Conservation (phyloP, 2,113 vertebrate genomes). For the Thermophis baileyi region DNA sequence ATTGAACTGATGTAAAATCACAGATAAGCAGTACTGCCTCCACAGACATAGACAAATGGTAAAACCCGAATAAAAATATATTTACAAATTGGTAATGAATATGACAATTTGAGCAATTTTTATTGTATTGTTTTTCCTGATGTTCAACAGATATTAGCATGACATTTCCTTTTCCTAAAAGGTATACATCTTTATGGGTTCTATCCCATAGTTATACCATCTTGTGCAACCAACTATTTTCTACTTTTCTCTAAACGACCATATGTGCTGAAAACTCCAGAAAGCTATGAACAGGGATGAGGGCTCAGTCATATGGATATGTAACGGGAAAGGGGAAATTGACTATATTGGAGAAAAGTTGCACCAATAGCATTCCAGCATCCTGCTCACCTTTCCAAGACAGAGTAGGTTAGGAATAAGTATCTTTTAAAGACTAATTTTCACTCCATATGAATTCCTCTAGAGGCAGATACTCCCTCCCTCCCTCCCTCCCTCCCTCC, state of each 20-base stretch:
- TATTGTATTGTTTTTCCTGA: not conserved
- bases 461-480: not conserved
- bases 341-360: not conserved
- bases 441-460: not conserved
- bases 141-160: not conserved
- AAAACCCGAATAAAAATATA: not conserved
- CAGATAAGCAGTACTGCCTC: not conserved
- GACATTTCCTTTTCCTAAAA: not conserved
- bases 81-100: not conserved
- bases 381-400: not conserved
- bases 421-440: not conserved
- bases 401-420: not conserved
- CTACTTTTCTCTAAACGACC: not conserved
- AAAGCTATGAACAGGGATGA: not conserved
- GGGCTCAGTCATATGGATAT: not conserved
- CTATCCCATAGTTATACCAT: not conserved
- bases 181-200: not conserved
- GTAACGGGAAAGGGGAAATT: not conserved
- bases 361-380: not conserved
- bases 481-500: not conserved
- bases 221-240: not conserved
- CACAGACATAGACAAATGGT: not conserved
- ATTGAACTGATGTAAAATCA: not conserved
- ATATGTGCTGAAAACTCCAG: not conserved
- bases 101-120: not conserved